These are phyloP conservation scores for Sceloporus undulatus DNA, from an alignment of 2,113 vertebrate genomes.

Conservation along the genomic window DNA sequence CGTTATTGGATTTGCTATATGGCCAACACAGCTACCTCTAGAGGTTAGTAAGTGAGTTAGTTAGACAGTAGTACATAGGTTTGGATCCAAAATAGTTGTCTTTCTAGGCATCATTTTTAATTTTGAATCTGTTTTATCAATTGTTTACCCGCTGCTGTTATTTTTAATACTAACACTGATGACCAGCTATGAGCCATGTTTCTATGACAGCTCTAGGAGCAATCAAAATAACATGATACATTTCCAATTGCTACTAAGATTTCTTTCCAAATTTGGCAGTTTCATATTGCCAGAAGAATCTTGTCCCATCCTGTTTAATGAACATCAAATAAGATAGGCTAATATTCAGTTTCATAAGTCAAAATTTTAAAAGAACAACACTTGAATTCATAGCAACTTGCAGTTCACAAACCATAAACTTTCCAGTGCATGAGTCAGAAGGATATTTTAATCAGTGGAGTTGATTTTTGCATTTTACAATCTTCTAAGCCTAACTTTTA, in stretches of 20 bases:
- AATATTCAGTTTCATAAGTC: background rate
- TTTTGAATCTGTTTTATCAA: background rate
- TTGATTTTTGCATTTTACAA: background rate
- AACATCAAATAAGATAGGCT: background rate
- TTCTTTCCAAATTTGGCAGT: background rate
- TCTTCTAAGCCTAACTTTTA: background rate
- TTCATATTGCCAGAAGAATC: constrained; percentile 3
- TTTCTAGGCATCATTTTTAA: background rate
- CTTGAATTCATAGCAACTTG: background rate
- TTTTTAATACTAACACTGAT: background rate
- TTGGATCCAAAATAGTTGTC: background rate
- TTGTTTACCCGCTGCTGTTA: background rate
- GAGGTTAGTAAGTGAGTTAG: too few relatives aligned
- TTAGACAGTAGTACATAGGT: too few relatives aligned
- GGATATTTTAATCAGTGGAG: rapidly evolving
- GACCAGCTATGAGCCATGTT: background rate
- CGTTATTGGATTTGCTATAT: too few relatives aligned
- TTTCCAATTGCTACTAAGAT: background rate
- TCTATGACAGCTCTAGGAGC: background rate
- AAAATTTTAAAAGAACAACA: background rate
- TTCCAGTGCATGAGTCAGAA: rapidly evolving
- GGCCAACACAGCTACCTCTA: too few relatives aligned
- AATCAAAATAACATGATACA: background rate
- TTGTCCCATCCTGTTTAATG: background rate
- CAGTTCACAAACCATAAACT: background rate